These are phyloP conservation scores for Chrysolina oricalcia DNA, from an alignment of 2,888 invertebrate genomes.

Conservation along the genomic window DNA sequence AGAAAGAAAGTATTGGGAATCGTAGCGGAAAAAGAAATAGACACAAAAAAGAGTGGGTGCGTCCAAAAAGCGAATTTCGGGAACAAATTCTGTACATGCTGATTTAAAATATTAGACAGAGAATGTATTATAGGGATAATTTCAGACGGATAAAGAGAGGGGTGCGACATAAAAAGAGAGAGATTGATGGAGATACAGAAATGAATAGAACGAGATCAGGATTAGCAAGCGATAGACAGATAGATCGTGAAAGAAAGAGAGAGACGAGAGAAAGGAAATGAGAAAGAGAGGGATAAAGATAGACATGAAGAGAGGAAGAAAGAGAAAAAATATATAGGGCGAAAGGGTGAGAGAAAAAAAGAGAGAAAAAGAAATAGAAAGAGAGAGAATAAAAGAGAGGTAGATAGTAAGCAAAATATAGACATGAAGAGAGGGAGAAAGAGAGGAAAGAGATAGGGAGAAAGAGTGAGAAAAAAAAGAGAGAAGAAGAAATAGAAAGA, in stretches of 20 bases:
- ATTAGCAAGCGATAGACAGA: background rate
- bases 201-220: background rate
- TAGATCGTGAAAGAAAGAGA: slow-evolving; percentile 1
- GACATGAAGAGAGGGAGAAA: no score
- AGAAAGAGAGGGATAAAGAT: slow-evolving; percentile 10
- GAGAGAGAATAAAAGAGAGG: slow-evolving; percentile 13
- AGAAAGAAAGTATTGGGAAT: no score
- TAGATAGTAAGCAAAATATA: background rate
- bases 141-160: background rate
- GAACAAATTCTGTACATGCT: no score
- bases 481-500: no score
- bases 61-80: no score
- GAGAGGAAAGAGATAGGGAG: no score
- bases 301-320: slow-evolving; percentile 18
- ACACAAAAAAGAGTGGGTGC: no score
- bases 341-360: background rate
- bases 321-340: slow-evolving; percentile 12
- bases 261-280: background rate
- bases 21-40: no score
- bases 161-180: background rate
- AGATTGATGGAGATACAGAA: background rate
- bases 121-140: background rate
- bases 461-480: no score
- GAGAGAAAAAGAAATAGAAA: slow-evolving; percentile 5
- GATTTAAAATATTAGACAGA: background rate